Evolutionary conservation across 1,140 invertebrate species (phyloP), one percentile per base, ranked within the genome.

Genomic region (Pseudachorutes palmiensis): DNA sequence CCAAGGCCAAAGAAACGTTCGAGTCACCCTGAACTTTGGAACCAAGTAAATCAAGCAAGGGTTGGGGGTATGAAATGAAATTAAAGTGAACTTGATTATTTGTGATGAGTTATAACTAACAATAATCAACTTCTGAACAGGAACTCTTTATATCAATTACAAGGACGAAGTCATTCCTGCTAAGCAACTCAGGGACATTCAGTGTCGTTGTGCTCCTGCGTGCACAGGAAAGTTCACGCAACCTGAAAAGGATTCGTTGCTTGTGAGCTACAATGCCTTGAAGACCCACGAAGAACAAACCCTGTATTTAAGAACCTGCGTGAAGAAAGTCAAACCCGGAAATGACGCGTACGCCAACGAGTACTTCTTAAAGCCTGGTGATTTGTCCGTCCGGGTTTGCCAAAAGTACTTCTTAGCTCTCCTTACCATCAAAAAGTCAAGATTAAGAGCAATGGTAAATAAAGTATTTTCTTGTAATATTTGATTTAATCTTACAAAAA

Each of bases 351-450:
- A 45, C 19, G 36, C 19, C 36, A 45, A 45, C 36, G 36, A 45
- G 19, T 64, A 64, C 19, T 19, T 30, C 32, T 28, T 55, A 1
- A 45, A 64, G 12, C 63, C 49, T 1, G 36, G 16, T 1, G 3
- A 28, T 1, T 1, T 29, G 1, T 30, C 49, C 14, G 32, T 51
- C 31, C 28, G 14, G 1, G 63, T 64, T 32, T 64, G 63, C 26
- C 63, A 64, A 29, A 55, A 55, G 16, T 51, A 16, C 1, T 64
- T 64, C 22, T 1, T 64, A 1, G 45, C 24, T 1, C n/a, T 64
- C n/a, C 63, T 48, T 33, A 45, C 30, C 24, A 64, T 64, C 1
- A 55, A 51, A 24, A 24, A 32, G 19, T 51, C 45, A 22, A 24
- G 63, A 14, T 24, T 64, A 22, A 14, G 22, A 28, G 24, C 14